Percentiles rank a stretch among this genome's conserved stretches.
phyloP scores from a whole-genome alignment of 1,140 invertebrate genomes.

The Papilio xuthus region DNA sequence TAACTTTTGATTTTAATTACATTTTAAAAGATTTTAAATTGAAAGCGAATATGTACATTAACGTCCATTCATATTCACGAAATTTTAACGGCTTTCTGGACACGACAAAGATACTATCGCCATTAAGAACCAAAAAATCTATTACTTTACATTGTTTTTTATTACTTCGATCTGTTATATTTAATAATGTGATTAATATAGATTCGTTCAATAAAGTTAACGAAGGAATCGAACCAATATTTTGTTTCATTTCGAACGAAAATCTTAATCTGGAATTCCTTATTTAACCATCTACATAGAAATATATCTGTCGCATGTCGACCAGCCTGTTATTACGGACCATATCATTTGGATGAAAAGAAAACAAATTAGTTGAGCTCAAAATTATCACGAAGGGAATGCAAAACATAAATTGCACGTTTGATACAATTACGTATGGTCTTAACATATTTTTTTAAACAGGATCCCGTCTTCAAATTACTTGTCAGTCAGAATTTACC shows the following conservation, averaged over 20 bases:
- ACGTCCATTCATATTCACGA: neutral
- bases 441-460: constrained; percentile 26
- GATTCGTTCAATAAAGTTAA: neutral
- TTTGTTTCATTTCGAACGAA: neutral
- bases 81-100: neutral
- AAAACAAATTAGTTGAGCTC: constrained; percentile 25
- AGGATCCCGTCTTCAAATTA: constrained; percentile 35
- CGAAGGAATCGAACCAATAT: neutral
- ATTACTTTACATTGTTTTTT: no score
- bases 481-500: constrained; percentile 47
- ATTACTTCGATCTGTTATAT: no score
- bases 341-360: constrained; percentile 7
- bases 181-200: neutral
- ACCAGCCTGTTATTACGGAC: constrained; percentile 21
- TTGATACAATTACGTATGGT: constrained; percentile 30
- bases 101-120: neutral
- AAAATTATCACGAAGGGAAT: constrained; percentile 3
- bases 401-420: constrained; percentile 32
- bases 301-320: neutral
- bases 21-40: constrained; percentile 15
- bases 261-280: neutral
- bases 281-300: neutral
- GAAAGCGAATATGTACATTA: neutral
- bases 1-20: constrained; percentile 8
- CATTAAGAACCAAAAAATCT: neutral